Evolutionary conservation across 2,113 vertebrate species (phyloP).

Genomic region (Hassar affinis): DNA sequence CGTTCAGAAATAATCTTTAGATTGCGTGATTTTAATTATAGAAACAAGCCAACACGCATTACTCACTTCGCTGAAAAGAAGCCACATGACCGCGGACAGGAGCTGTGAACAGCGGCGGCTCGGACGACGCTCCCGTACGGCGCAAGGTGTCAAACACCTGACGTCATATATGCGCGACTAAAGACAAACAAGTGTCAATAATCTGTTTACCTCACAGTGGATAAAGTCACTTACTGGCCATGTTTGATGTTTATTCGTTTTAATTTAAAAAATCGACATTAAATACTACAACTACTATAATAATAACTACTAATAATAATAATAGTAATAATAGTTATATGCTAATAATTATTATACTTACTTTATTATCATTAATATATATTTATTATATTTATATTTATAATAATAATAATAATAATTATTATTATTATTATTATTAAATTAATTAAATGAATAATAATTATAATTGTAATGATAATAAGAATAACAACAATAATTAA

Average conservation of each 20-base stretch:
- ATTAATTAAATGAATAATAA: too few relatives aligned
- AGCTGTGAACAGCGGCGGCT: too few relatives aligned
- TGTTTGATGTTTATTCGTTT: background rate
- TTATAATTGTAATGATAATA: background rate
- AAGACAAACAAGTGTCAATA: background rate
- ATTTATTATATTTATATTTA: too few relatives aligned
- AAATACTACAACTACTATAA: background rate
- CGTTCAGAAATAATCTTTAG: background rate
- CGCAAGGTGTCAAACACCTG: constrained; percentile 4
- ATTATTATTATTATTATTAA: background rate
- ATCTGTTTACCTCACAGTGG: background rate
- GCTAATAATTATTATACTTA: background rate
- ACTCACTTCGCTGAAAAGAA: background rate
- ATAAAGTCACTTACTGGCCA: background rate
- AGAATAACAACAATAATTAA: too few relatives aligned
- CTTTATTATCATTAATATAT: too few relatives aligned
- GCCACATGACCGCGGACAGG: background rate
- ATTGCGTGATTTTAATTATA: background rate
- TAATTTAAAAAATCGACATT: background rate
- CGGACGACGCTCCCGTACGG: too few relatives aligned
- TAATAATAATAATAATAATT: background rate
- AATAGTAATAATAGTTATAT: background rate
- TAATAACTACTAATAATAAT: background rate
- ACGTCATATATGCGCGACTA: background rate
- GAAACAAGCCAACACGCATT: background rate